phyloP scores from a whole-genome alignment of 2,888 invertebrate species.

The Amphipyra berbera region DNA sequence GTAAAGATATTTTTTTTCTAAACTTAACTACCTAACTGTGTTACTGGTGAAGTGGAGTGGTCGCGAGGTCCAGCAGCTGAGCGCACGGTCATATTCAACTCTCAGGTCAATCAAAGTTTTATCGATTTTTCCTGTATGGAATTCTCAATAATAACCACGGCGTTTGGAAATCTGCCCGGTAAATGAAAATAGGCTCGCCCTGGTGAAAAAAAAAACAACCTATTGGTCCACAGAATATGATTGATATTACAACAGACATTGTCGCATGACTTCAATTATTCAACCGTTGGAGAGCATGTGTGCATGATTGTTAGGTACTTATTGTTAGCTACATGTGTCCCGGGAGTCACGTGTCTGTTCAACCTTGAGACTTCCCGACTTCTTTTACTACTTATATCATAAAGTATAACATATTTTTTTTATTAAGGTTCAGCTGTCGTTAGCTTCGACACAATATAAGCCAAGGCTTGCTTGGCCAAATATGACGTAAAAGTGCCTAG shows the following conservation, averaged over 20 bases:
- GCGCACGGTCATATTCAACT: too few relatives aligned
- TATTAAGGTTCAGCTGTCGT: neutral
- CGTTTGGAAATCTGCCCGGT: too few relatives aligned
- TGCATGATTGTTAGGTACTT: conserved; percentile 26
- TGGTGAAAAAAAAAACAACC: too few relatives aligned
- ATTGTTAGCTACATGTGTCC: conserved; percentile 33
- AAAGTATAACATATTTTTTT: neutral
- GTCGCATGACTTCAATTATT: conserved; percentile 26
- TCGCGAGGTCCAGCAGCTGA: too few relatives aligned
- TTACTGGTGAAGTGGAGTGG: too few relatives aligned
- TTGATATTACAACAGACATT: conserved; percentile 3
- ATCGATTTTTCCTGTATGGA: too few relatives aligned
- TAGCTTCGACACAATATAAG: neutral
- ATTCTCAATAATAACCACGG: too few relatives aligned
- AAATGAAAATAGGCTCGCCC: too few relatives aligned
- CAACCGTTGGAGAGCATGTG: conserved; percentile 25
- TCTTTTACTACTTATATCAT: conserved; percentile 6
- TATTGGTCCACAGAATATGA: neutral
- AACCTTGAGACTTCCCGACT: conserved; percentile 23
- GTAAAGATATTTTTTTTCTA: neutral
- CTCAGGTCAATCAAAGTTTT: too few relatives aligned
- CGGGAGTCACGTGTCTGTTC: conserved; percentile 25
- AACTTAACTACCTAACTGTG: too few relatives aligned
- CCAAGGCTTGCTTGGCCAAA: neutral
- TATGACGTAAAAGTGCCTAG: too few relatives aligned